Evolutionary conservation across 1,140 invertebrate species (phyloP).

Genomic region (Ptiloglossa arizonensis): DNA sequence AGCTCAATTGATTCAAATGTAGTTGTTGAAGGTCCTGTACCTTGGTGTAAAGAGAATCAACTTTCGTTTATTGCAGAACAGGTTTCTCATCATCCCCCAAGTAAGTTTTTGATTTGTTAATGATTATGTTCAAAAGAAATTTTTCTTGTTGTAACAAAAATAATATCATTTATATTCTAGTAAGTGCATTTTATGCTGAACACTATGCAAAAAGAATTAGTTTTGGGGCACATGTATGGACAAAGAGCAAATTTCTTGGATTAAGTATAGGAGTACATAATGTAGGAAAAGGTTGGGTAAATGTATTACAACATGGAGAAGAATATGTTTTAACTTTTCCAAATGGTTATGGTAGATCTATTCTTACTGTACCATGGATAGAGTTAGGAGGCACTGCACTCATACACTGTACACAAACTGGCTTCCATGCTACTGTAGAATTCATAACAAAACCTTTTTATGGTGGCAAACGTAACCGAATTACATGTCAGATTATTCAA

Average conservation of each 20-base stretch:
- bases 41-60: slow-evolving; percentile 91
- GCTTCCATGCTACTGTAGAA: slow-evolving; percentile 93
- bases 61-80: slow-evolving; percentile 97
- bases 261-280: slow-evolving; percentile 96
- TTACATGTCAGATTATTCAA: slow-evolving; percentile 90
- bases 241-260: slow-evolving; percentile 98
- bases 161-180: slow-evolving; percentile 80
- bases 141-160: not conserved
- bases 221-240: slow-evolving; percentile 97
- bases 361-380: slow-evolving; percentile 97
- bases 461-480: slow-evolving; percentile 95
- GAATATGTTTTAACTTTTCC: slow-evolving; percentile 97
- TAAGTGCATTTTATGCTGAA: slow-evolving; percentile 98
- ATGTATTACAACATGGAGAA: slow-evolving; percentile 91
- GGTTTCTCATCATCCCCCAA: slow-evolving; percentile 99
- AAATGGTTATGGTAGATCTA: slow-evolving; percentile 97
- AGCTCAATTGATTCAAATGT: slow-evolving; percentile 71
- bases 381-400: slow-evolving; percentile 95
- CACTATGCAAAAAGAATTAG: slow-evolving; percentile 94
- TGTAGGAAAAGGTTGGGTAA: slow-evolving; percentile 91
- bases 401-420: slow-evolving; percentile 94
- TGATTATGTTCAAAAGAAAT: not conserved
- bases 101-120: slow-evolving; percentile 80
- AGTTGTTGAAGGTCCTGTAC: slow-evolving; percentile 89
- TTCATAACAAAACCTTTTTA: slow-evolving; percentile 99